Conservation (phyloP, 2,113 vertebrate species). For the Oreochromis niloticus region DNA sequence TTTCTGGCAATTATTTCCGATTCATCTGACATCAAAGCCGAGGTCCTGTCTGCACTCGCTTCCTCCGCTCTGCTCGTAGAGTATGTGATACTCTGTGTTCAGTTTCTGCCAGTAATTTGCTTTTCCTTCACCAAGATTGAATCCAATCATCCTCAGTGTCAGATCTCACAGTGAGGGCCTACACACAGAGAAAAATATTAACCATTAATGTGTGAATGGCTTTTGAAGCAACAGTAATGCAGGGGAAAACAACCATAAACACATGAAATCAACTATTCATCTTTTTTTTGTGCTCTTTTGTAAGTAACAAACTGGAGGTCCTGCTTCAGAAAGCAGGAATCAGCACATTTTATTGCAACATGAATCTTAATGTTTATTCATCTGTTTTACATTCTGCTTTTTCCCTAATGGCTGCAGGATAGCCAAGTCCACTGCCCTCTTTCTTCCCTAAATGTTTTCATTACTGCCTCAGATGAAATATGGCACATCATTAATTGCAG, state of each 20-base stretch:
- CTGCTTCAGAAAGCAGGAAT: background rate
- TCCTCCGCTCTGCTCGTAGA: background rate
- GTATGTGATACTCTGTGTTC: background rate
- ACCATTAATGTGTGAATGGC: background rate
- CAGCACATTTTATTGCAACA: background rate
- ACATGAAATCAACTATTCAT: background rate
- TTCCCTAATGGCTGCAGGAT: background rate
- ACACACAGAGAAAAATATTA: background rate
- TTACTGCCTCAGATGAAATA: conserved; percentile 12
- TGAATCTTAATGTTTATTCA: conserved; percentile 6
- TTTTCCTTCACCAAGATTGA: background rate
- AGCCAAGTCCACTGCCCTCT: background rate
- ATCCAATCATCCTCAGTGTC: background rate
- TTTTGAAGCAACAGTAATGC: background rate
- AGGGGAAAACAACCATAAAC: background rate
- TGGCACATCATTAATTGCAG: conserved; percentile 28
- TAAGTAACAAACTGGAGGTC: background rate
- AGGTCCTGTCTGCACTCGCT: background rate
- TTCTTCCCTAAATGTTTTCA: conserved; percentile 15
- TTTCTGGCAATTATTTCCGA: background rate
- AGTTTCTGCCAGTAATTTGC: background rate
- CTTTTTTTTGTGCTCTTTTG: background rate
- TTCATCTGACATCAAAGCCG: background rate
- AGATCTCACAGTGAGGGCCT: background rate
- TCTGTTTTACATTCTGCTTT: conserved; percentile 4